phyloP scores from a whole-genome alignment of 2,888 invertebrate species.

The Seladonia tumulorum region DNA sequence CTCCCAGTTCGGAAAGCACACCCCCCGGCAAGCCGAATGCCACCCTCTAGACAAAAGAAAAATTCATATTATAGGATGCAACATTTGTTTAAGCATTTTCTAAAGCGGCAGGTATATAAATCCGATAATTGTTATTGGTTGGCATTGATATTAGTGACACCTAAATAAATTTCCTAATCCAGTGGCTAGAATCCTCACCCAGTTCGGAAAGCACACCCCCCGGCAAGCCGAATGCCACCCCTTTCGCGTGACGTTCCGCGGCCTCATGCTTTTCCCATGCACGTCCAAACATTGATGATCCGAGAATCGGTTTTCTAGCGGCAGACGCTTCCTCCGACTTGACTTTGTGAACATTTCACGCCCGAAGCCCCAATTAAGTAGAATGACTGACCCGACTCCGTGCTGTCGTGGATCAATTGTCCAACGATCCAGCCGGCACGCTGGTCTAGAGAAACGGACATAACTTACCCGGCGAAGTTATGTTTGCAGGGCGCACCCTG shows the following conservation, averaged over 20 bases:
- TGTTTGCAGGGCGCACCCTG: slow-evolving; percentile 79
- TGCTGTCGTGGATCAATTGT: slow-evolving; percentile 58
- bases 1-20: too few species aligned
- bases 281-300: slow-evolving; percentile 52
- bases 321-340: slow-evolving; percentile 69
- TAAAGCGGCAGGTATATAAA: too few species aligned
- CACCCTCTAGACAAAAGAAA: too few species aligned
- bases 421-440: slow-evolving; percentile 4
- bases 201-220: neutral
- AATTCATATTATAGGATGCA: too few species aligned
- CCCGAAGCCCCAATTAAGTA: slow-evolving; percentile 78
- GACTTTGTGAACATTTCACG: slow-evolving; percentile 74
- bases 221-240: neutral
- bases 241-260: slow-evolving; percentile 6
- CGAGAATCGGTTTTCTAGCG: slow-evolving; percentile 54
- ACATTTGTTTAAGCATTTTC: too few species aligned
- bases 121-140: too few species aligned
- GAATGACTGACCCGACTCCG: slow-evolving; percentile 77
- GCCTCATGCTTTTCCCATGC: slow-evolving; percentile 56
- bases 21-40: too few species aligned
- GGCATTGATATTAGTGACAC: too few species aligned
- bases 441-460: slow-evolving; percentile 61
- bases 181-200: neutral
- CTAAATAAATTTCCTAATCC: neutral
- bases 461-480: slow-evolving; percentile 69